These are phyloP conservation scores for Neodiprion virginianus DNA, from an alignment of 1,140 invertebrate species.

Conservation along the genomic window DNA sequence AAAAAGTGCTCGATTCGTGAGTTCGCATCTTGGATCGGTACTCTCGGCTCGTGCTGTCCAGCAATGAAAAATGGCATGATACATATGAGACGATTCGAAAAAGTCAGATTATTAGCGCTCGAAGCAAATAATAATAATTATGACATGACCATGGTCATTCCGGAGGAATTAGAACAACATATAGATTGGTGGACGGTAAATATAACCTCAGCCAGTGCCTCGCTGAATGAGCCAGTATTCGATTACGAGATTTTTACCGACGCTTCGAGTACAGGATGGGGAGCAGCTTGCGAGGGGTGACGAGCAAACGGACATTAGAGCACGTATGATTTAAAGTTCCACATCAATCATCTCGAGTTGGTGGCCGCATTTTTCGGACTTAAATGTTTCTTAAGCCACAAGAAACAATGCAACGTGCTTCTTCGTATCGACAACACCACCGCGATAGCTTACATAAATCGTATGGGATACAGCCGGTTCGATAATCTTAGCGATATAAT, in stretches of 20 bases:
- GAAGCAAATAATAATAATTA: not conserved
- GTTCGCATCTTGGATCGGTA: conserved; percentile 23
- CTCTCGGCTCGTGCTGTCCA: conserved; percentile 11
- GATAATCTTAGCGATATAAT: conserved; percentile 13
- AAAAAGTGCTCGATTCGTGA: conserved; percentile 17
- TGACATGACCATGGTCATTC: conserved; percentile 15
- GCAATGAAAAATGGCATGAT: conserved; percentile 8
- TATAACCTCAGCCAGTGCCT: not conserved
- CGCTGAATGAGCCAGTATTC: not conserved
- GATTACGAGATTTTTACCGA: conserved; percentile 21
- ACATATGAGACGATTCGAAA: conserved; percentile 11
- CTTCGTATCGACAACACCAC: conserved; percentile 29
- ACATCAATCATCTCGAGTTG: conserved; percentile 25
- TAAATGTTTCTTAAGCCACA: conserved; percentile 21
- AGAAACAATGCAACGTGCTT: conserved; percentile 18
- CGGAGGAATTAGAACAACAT: not conserved
- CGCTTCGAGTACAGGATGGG: conserved; percentile 20
- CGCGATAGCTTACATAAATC: conserved; percentile 23
- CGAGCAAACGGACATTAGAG: conserved; percentile 24
- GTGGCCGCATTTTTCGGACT: conserved; percentile 21
- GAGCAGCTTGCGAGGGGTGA: not conserved
- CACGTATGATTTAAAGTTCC: conserved; percentile 12
- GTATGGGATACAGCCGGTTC: conserved; percentile 19
- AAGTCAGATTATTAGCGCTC: conserved; percentile 11
- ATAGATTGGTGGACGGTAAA: conserved; percentile 20